Evolutionary conservation across 2,113 vertebrate genomes (phyloP), one percentile per base, ranked within the genome.

Genomic region (Grantiella picta): DNA sequence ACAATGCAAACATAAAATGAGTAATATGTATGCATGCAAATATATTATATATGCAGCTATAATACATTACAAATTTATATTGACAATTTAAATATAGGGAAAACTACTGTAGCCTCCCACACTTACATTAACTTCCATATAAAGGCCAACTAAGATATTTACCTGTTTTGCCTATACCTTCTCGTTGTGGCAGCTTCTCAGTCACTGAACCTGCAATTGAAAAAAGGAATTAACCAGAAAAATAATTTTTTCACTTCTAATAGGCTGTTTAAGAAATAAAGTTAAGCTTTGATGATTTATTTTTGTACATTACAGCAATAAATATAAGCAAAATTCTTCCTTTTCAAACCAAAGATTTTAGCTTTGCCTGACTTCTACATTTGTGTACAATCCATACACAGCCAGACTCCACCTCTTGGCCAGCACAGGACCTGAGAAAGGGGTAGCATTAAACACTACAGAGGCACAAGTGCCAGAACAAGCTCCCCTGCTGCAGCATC

Each of bases 151-250:
- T 76, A 89, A 96, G 95, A 96, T 94, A 98, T 98, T 98, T 99
- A 99, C 99, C 99, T 99, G 98, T 44, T 98, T 98, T 99, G 95
- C 98, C 99, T 28, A 98, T 44, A 53, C 98, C 99, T 97, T 99
- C 99, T 95, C 98, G 97, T 45, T 98, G 98, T 15, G 98, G 98
- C 3, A 98, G 59, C 89, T 98, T 98, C 72, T 99, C 99, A 73
- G 96, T 98, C 93, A 98, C 83, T 35, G 99, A 98, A 73, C 99
- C 99, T 99, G 59, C 22, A 95, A 63, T 59, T 66, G 40, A 27
- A 75, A 85, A 79, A 92, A 87, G 2, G 44, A 90, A 80, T 92
- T 75, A 95, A 72, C 12, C 21, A 84, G 11, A 56, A 35, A 23
- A 36, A 68, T 69, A 38, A 11, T 56, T 79, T 7, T 90, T 80